phyloP scores from a whole-genome alignment of 2,113 vertebrate species.

The Terrapene triunguis region DNA sequence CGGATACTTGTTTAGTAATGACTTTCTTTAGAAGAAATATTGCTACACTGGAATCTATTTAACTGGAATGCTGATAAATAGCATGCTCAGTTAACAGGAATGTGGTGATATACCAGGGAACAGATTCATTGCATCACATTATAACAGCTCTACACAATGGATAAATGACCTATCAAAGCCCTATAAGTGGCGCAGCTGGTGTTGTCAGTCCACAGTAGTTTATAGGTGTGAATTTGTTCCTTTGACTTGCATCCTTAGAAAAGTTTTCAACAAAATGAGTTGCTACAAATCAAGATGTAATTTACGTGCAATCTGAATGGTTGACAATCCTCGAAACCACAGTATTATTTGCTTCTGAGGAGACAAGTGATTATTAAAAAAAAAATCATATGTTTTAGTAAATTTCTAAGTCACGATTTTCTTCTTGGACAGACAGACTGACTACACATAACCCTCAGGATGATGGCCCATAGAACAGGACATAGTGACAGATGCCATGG shows the following conservation, averaged over 20 bases:
- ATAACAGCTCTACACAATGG: neutral
- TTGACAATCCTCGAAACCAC: neutral
- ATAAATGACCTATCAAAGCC: neutral
- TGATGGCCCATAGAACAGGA: neutral
- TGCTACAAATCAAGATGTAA: neutral
- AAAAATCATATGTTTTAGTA: neutral
- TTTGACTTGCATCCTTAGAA: neutral
- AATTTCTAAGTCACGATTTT: neutral
- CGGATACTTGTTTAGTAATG: neutral
- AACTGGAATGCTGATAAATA: neutral
- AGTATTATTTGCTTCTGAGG: neutral
- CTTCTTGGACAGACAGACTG: neutral
- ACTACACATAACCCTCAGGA: neutral
- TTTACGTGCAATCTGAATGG: fast-evolving
- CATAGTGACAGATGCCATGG: fast-evolving
- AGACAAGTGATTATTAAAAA: neutral
- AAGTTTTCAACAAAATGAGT: neutral
- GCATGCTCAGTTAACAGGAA: neutral
- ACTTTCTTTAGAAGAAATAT: constrained; percentile 1
- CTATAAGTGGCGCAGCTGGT: neutral
- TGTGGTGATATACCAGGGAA: neutral
- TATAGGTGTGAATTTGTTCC: fast-evolving
- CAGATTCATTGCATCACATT: neutral
- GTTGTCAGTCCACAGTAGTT: neutral
- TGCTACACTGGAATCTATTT: neutral